Evolutionary conservation across 2,113 vertebrate species (phyloP).

Genomic region (Marcusenius ussheri): DNA sequence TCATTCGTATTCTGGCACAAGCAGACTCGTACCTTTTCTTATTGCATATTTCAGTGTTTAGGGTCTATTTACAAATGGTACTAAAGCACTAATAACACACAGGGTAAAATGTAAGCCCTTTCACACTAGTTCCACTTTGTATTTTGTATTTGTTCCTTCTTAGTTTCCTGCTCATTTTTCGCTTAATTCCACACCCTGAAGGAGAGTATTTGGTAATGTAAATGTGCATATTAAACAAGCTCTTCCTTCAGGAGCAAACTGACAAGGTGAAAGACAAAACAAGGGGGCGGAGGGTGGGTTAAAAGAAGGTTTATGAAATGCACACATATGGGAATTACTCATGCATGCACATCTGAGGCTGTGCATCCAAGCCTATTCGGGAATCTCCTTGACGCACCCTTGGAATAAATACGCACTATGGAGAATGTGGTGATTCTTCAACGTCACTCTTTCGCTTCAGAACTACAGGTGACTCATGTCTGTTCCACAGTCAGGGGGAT

Average conservation of each 20-base stretch:
- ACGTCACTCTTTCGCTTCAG: neutral
- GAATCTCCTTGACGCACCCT: neutral
- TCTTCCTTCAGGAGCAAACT: neutral
- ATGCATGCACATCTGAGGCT: neutral
- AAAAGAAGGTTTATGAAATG: neutral
- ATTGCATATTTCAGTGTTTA: neutral
- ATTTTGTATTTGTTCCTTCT: neutral
- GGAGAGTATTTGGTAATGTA: neutral
- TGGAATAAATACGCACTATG: neutral
- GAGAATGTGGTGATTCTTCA: neutral
- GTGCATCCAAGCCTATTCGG: neutral
- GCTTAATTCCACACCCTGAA: neutral
- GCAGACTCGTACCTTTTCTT: neutral
- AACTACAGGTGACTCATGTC: neutral
- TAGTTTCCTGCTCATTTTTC: neutral
- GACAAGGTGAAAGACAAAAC: neutral
- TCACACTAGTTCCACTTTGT: neutral
- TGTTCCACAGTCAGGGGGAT: neutral
- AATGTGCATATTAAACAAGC: neutral
- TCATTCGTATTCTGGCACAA: neutral
- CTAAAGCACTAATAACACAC: neutral
- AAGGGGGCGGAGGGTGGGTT: neutral
- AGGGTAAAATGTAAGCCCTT: neutral
- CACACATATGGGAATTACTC: neutral
- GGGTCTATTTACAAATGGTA: neutral